Conservation (phyloP, 2,797 vertebrate genomes). For the Sebastes cheni region DNA sequence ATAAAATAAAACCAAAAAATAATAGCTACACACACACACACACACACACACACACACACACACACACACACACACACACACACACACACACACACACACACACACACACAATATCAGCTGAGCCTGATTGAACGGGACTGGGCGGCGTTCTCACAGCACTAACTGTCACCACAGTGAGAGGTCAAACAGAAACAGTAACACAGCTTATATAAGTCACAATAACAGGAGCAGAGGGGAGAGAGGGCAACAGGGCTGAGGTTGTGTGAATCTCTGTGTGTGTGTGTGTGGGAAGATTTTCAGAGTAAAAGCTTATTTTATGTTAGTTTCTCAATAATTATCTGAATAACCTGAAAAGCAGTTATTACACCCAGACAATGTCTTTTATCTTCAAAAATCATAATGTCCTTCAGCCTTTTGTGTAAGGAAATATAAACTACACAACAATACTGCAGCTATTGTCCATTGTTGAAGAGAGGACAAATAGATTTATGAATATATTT, state of each 20-base stretch:
- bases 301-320: background rate
- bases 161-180: conserved; percentile 78
- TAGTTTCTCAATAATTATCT: background rate
- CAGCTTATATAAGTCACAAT: conserved; percentile 81
- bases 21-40: background rate
- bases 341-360: background rate
- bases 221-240: conserved; percentile 49
- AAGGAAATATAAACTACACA: background rate
- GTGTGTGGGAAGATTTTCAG: background rate
- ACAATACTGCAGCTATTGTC: background rate
- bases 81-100: background rate
- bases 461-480: background rate
- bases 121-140: conserved; percentile 72
- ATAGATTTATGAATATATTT: no score
- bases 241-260: background rate
- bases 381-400: background rate
- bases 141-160: conserved; percentile 68
- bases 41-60: background rate
- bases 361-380: background rate
- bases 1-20: background rate
- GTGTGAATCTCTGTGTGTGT: background rate
- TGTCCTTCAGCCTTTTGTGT: background rate
- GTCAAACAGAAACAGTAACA: conserved; percentile 77
- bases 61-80: no score
- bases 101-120: conserved; percentile 36